Conservation (phyloP, 1,140 invertebrate genomes). For the Holotrichia oblita region DNA sequence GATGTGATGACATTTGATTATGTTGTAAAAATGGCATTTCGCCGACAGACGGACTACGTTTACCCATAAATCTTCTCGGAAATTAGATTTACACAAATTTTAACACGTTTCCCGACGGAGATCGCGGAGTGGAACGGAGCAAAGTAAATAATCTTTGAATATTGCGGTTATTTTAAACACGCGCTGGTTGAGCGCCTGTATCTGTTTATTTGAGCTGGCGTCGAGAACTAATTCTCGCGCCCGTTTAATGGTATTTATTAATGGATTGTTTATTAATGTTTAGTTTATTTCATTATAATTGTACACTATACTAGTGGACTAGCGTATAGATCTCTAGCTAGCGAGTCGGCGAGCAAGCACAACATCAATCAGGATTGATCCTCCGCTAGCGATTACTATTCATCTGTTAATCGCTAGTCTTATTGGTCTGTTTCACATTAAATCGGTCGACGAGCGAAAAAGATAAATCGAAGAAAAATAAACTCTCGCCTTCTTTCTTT, state of each 20-base stretch:
- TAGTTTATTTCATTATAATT: constrained; percentile 54
- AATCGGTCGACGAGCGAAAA: constrained; percentile 34
- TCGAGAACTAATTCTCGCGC: constrained; percentile 53
- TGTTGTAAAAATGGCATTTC: constrained; percentile 46
- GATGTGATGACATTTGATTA: constrained; percentile 48
- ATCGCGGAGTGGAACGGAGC: constrained; percentile 8
- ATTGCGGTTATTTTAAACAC: constrained; percentile 52
- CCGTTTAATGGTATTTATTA: constrained; percentile 59
- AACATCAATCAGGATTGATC: constrained; percentile 26
- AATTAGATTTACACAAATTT: constrained; percentile 53
- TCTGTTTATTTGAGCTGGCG: constrained; percentile 59
- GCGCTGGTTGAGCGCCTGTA: constrained; percentile 43
- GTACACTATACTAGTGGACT: not conserved
- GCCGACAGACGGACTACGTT: constrained; percentile 48
- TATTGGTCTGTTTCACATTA: constrained; percentile 23
- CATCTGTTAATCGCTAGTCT: not conserved
- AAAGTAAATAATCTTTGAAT: constrained; percentile 57
- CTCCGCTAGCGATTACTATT: constrained; percentile 3
- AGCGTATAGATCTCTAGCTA: not conserved
- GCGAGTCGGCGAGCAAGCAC: not conserved
- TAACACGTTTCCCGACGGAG: constrained; percentile 48
- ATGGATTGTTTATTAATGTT: constrained; percentile 58
- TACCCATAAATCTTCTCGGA: constrained; percentile 51
- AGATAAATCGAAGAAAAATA: constrained; percentile 34
- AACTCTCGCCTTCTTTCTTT: constrained; percentile 18